A percentile compares a stretch with the other conserved stretches of the same genome.
Conservation (phyloP, 30 jellyfish, hydroid and myxozoan species). For the Haliclystus octoradiatus region DNA sequence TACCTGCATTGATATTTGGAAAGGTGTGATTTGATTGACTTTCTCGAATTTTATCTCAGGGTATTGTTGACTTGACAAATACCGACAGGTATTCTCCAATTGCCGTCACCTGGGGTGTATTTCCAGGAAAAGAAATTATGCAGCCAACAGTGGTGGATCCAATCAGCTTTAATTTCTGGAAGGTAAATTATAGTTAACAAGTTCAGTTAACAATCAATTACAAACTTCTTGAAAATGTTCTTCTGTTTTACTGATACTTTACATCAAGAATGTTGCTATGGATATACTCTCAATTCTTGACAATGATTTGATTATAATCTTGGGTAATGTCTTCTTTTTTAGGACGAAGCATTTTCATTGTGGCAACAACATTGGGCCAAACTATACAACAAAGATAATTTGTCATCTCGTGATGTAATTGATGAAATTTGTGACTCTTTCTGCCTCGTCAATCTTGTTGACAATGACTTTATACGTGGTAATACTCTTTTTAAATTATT, state of each 20-base stretch:
- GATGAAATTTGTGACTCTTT: conserved; percentile 41
- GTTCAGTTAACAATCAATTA: too few relatives aligned
- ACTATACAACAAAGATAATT: conserved; percentile 38
- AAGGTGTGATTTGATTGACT: too few relatives aligned
- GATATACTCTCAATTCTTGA: too few relatives aligned
- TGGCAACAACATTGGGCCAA: conserved; percentile 88
- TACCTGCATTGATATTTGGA: too few relatives aligned
- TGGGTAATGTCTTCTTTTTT: neutral
- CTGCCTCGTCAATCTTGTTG: conserved; percentile 81
- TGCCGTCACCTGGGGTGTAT: conserved; percentile 99
- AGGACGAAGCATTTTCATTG: conserved; percentile 93
- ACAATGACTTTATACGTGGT: conserved; percentile 80
- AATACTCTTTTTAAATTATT: conserved; percentile 36
- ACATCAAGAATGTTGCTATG: too few relatives aligned
- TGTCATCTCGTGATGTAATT: conserved; percentile 47
- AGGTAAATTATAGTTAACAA: conserved; percentile 41
- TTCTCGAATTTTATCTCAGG: too few relatives aligned
- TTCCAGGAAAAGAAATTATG: conserved; percentile 92
- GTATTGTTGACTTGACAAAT: conserved; percentile 63
- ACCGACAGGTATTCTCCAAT: conserved; percentile 88
- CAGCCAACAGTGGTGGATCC: conserved; percentile 99
- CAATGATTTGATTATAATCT: too few relatives aligned
- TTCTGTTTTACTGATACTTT: too few relatives aligned
- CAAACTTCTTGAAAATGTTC: too few relatives aligned
- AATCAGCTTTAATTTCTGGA: conserved; percentile 91